Evolutionary conservation across 2,113 vertebrate species (phyloP).

Genomic region (Oncorhynchus kisutch): DNA sequence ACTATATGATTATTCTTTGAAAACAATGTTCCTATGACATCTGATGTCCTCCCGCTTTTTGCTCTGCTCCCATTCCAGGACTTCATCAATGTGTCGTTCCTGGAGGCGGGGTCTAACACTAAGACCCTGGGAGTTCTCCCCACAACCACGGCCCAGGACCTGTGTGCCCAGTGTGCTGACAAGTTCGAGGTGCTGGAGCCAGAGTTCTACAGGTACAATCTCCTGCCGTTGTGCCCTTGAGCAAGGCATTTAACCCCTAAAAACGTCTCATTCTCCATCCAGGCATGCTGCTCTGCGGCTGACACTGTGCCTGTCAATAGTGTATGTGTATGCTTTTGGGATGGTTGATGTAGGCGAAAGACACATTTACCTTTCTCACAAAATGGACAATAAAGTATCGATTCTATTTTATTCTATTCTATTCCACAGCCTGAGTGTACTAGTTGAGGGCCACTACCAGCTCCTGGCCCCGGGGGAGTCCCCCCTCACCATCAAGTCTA

Average conservation of each 20-base stretch:
- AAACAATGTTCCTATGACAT: too few species aligned
- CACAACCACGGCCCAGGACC: conserved; percentile 74
- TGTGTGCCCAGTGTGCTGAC: conserved; percentile 83
- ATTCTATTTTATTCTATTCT: neutral
- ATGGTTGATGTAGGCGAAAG: too few species aligned
- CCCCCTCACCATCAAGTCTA: conserved; percentile 84
- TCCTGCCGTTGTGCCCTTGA: too few species aligned
- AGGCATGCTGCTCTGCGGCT: too few species aligned
- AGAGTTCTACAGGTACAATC: conserved; percentile 5
- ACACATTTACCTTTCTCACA: too few species aligned
- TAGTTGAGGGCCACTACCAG: conserved; percentile 74
- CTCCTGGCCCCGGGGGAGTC: conserved; percentile 78
- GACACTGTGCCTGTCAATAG: too few species aligned
- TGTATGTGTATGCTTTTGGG: too few species aligned
- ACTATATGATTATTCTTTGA: too few species aligned
- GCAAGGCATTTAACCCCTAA: too few species aligned
- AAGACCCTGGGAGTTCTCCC: conserved; percentile 84
- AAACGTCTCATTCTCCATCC: too few species aligned
- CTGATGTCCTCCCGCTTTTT: too few species aligned
- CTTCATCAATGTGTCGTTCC: conserved; percentile 88
- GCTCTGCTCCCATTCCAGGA: conserved; percentile 71
- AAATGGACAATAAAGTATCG: too few species aligned
- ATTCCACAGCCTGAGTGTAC: conserved; percentile 80
- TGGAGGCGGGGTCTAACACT: conserved; percentile 76
- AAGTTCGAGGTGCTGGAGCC: conserved; percentile 82